Evolutionary conservation across 2,113 vertebrate genomes (phyloP).

Genomic region (Ardeotis arabs): DNA sequence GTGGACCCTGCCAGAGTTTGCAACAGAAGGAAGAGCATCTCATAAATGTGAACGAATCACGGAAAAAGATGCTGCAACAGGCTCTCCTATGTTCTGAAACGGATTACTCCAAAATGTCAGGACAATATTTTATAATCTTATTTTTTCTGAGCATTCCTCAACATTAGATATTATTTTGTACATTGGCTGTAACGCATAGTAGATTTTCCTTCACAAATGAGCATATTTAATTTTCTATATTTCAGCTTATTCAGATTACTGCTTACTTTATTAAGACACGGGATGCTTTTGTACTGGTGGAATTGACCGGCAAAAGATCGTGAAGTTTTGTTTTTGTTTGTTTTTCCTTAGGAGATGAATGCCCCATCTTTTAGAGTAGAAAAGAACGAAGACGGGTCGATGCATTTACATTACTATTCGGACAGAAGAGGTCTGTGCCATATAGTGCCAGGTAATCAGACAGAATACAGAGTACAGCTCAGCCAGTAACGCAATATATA

Average conservation of each 20-base stretch:
- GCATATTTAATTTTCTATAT: neutral
- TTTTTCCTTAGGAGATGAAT: constrained; percentile 76
- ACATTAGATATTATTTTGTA: neutral
- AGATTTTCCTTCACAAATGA: neutral
- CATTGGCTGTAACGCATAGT: neutral
- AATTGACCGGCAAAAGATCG: neutral
- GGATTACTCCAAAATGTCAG: neutral
- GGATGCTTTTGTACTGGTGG: neutral
- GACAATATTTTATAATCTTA: neutral
- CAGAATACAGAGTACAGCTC: neutral
- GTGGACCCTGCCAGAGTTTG: neutral
- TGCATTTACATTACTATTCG: constrained; percentile 80
- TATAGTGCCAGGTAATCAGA: constrained; percentile 75
- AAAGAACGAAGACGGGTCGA: constrained; percentile 76
- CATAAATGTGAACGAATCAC: neutral
- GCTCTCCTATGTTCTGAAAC: neutral
- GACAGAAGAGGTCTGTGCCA: constrained; percentile 79
- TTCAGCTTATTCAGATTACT: neutral
- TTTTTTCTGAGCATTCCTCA: neutral
- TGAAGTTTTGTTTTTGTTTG: neutral
- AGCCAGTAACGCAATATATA: neutral
- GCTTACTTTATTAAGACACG: neutral
- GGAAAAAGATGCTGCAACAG: neutral
- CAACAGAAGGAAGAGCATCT: neutral
- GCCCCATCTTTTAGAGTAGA: constrained; percentile 81